Conservation (phyloP, 1,140 invertebrate genomes). For the Brachionus rotundiformis region DNA sequence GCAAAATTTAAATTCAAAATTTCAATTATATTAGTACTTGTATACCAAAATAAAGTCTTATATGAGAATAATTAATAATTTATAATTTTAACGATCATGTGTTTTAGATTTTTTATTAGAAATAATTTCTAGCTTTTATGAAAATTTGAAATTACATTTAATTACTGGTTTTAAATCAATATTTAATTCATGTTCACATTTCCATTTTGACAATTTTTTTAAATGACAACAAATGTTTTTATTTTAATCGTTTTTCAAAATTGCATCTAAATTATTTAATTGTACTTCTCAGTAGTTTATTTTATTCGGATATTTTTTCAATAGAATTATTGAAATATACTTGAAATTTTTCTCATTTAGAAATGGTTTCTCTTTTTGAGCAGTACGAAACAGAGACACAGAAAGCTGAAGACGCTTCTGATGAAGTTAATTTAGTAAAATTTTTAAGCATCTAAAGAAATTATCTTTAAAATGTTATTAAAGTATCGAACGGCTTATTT, state of each 20-base stretch:
- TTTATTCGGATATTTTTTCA: not conserved
- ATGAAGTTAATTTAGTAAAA: not conserved
- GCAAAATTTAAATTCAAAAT: conserved; percentile 13
- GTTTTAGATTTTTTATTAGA: not conserved
- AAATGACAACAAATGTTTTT: not conserved
- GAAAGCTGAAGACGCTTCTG: conserved; percentile 15
- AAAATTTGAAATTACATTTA: not conserved
- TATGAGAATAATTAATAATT: not conserved
- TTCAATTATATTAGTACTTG: not conserved
- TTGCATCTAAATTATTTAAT: not conserved
- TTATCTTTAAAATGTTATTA: not conserved
- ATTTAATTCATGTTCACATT: not conserved
- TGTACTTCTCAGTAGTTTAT: not conserved
- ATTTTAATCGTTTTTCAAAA: not conserved
- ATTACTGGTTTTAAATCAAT: not conserved
- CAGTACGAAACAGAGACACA: conserved; percentile 51
- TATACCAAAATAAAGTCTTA: not conserved
- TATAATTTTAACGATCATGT: not conserved
- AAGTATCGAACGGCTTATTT: conserved; percentile 17
- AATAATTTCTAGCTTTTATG: not conserved
- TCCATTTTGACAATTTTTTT: not conserved
- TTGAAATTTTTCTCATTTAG: not conserved
- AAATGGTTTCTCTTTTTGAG: conserved; percentile 48
- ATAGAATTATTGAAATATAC: not conserved
- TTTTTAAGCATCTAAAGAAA: not conserved